phyloP scores from a whole-genome alignment of 2,888 invertebrate genomes.

The Metalampra italica region DNA sequence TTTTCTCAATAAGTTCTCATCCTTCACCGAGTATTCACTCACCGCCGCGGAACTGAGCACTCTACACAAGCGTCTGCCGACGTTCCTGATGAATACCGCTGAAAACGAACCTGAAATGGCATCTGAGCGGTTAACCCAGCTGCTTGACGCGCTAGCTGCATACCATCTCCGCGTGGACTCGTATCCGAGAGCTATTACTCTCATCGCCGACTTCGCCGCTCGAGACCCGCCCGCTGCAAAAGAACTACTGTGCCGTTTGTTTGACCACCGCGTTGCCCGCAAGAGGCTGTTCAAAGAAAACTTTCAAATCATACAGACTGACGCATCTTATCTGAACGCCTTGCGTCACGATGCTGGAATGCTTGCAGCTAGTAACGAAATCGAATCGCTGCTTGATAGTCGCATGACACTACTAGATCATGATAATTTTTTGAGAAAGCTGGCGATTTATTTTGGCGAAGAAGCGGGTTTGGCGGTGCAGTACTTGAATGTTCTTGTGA shows the following conservation, averaged over 20 bases:
- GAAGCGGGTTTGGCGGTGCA: not conserved
- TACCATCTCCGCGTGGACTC: slow-evolving; percentile 28
- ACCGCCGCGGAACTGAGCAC: slow-evolving; percentile 27
- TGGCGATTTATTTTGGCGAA: not conserved
- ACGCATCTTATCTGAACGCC: slow-evolving; percentile 46
- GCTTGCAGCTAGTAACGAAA: slow-evolving; percentile 12
- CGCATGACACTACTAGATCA: not conserved
- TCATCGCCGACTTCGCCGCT: slow-evolving; percentile 24
- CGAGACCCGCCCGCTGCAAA: slow-evolving; percentile 21
- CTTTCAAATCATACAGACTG: slow-evolving; percentile 33
- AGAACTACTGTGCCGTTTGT: slow-evolving; percentile 32
- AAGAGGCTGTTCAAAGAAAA: slow-evolving; percentile 36
- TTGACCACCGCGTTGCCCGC: slow-evolving; percentile 34
- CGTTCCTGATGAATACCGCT: too few relatives aligned
- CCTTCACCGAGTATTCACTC: slow-evolving; percentile 39
- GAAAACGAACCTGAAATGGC: too few relatives aligned
- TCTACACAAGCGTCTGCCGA: too few relatives aligned
- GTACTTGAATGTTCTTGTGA: not conserved
- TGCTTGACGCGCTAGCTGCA: slow-evolving; percentile 31
- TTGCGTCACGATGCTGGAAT: slow-evolving; percentile 39
- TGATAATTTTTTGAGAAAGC: not conserved
- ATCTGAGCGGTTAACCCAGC: slow-evolving; percentile 16
- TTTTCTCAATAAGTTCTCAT: slow-evolving; percentile 38
- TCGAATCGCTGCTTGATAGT: not conserved
- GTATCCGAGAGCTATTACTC: slow-evolving; percentile 19